Evolutionary conservation across 2,888 invertebrate species (phyloP).

Genomic region (Ctena decussata): DNA sequence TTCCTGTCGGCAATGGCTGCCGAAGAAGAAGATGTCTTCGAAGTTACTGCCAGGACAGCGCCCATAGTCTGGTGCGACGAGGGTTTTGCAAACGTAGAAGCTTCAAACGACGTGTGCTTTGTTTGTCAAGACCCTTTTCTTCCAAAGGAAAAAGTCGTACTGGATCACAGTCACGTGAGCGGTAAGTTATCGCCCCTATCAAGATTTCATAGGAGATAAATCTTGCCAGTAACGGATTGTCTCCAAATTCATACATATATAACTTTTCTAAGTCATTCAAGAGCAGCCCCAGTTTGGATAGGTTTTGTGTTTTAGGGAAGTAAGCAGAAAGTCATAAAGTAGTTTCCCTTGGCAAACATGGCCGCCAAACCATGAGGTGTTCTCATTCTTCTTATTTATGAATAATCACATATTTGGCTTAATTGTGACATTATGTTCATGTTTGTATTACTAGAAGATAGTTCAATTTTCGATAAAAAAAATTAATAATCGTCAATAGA

Average conservation of each 20-base stretch:
- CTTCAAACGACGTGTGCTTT: conserved; percentile 5
- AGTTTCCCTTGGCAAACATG: no score
- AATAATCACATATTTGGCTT: neutral
- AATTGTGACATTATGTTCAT: no score
- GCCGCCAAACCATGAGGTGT: neutral
- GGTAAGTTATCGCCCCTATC: neutral
- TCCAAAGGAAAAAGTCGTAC: neutral
- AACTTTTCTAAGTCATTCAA: no score
- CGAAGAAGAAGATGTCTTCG: conserved; percentile 6
- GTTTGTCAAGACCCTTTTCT: conserved; percentile 10
- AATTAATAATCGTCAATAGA: no score
- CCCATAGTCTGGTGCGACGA: conserved; percentile 18
- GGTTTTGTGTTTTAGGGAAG: no score
- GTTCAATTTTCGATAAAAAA: no score
- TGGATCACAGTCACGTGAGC: conserved; percentile 17
- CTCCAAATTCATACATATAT: no score
- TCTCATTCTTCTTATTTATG: neutral
- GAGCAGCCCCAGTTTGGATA: no score
- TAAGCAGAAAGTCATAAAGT: no score
- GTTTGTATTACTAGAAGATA: no score
- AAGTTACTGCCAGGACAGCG: neutral
- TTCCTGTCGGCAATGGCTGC: neutral
- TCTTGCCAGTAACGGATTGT: no score
- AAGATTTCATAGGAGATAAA: no score
- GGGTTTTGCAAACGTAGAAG: conserved; percentile 4